Evolutionary conservation across 2,888 invertebrate genomes (phyloP).

Genomic region (Cephus sareptanus): DNA sequence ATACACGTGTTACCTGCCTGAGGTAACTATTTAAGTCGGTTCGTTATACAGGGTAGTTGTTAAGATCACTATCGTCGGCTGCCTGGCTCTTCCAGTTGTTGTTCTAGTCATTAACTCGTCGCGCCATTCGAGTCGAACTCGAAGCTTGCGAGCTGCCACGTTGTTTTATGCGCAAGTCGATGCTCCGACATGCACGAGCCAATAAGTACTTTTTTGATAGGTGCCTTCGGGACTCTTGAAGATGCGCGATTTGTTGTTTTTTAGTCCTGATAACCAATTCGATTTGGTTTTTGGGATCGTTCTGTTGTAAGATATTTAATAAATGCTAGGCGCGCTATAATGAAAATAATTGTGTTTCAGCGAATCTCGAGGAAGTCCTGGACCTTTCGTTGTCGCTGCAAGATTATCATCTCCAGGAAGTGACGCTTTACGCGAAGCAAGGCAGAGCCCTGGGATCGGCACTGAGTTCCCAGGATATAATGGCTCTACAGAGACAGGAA

Average conservation of each 20-base stretch:
- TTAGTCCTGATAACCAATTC: too few relatives aligned
- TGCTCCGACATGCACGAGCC: background rate
- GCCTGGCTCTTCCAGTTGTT: slow-evolving; percentile 46
- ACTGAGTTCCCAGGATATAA: slow-evolving; percentile 69
- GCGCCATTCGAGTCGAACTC: slow-evolving; percentile 19
- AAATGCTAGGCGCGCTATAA: too few relatives aligned
- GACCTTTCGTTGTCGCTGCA: slow-evolving; percentile 71
- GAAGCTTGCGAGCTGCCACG: background rate
- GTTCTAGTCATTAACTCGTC: slow-evolving; percentile 41
- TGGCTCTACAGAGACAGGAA: slow-evolving; percentile 71
- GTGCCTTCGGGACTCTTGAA: too few relatives aligned
- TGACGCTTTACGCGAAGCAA: slow-evolving; percentile 70
- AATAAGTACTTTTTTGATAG: too few relatives aligned
- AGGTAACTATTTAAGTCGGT: slow-evolving; percentile 37
- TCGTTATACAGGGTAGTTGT: slow-evolving; percentile 40
- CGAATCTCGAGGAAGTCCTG: slow-evolving; percentile 72
- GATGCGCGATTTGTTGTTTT: too few relatives aligned
- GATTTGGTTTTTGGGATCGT: too few relatives aligned
- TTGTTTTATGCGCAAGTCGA: background rate
- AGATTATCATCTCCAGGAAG: slow-evolving; percentile 75
- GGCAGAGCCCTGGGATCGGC: slow-evolving; percentile 63
- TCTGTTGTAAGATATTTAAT: too few relatives aligned
- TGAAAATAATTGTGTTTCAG: slow-evolving; percentile 35
- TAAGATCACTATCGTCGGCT: slow-evolving; percentile 44
- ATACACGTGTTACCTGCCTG: too few relatives aligned